Conservation (phyloP, 2,888 invertebrate genomes). For the Podabrus alpinus region DNA sequence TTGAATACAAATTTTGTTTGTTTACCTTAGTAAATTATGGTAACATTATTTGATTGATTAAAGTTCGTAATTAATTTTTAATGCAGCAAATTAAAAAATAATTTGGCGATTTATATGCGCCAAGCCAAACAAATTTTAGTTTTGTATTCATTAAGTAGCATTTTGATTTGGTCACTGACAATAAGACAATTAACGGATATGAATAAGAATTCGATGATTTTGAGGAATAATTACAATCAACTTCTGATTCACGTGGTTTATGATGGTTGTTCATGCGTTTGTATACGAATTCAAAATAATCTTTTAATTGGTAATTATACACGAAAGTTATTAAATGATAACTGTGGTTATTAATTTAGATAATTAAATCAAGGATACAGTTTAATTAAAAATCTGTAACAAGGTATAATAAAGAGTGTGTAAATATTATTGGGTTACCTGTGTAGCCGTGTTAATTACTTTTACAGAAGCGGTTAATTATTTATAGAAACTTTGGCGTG, state of each 20-base stretch:
- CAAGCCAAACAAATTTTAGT: background rate
- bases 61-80: background rate
- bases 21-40: background rate
- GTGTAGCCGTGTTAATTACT: background rate
- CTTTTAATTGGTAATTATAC: background rate
- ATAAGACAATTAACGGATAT: slow-evolving; percentile 25
- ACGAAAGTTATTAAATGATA: background rate
- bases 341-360: background rate
- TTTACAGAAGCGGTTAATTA: background rate
- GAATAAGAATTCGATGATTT: slow-evolving; percentile 10
- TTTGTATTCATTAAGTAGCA: slow-evolving; percentile 11
- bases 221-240: background rate
- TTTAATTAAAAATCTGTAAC: background rate
- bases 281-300: background rate
- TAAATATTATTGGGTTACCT: background rate
- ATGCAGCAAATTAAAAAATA: background rate
- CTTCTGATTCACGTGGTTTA: background rate
- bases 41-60: background rate
- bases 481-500: background rate
- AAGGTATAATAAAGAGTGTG: background rate
- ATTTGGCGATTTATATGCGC: background rate
- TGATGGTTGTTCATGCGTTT: background rate
- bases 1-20: background rate
- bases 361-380: background rate
- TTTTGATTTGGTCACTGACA: background rate